Conservation (phyloP, 2,888 invertebrate genomes). For the Leptinotarsa peninsularis region DNA sequence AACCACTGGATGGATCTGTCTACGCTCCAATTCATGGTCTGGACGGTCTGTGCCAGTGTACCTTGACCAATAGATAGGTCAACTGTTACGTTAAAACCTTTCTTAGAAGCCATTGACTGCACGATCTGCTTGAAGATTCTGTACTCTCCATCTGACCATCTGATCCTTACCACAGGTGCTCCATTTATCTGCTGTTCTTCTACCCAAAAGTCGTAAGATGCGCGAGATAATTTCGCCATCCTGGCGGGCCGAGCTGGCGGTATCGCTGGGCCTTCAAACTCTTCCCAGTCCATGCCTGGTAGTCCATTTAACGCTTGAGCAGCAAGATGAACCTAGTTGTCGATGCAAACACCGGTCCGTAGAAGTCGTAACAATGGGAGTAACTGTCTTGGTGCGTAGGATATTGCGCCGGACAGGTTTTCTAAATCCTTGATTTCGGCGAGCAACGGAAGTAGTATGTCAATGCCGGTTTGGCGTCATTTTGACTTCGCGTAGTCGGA, state of each 20-base stretch:
- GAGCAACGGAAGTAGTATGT: no score
- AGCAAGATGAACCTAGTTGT: no score
- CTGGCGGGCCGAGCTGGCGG: not conserved
- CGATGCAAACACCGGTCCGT: no score
- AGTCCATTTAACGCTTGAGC: no score
- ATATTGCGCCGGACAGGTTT: no score
- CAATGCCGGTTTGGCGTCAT: no score
- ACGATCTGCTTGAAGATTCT: not conserved
- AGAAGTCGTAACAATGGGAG: no score
- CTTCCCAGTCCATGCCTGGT: not conserved
- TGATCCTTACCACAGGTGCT: not conserved
- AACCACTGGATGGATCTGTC: slow-evolving; percentile 21
- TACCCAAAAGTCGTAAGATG: slow-evolving; percentile 8
- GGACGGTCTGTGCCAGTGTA: slow-evolving; percentile 3
- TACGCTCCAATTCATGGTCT: slow-evolving; percentile 3
- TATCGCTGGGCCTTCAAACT: not conserved
- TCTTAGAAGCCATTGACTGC: not conserved
- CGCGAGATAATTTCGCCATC: not conserved
- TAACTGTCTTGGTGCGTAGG: no score
- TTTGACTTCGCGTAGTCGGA: no score
- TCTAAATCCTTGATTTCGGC: no score
- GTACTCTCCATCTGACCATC: slow-evolving; percentile 13
- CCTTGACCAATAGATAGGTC: not conserved
- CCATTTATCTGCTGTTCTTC: not conserved
- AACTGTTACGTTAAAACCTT: not conserved